Conservation (phyloP, 1,140 invertebrate species). For the Armadillidium nasatum region DNA sequence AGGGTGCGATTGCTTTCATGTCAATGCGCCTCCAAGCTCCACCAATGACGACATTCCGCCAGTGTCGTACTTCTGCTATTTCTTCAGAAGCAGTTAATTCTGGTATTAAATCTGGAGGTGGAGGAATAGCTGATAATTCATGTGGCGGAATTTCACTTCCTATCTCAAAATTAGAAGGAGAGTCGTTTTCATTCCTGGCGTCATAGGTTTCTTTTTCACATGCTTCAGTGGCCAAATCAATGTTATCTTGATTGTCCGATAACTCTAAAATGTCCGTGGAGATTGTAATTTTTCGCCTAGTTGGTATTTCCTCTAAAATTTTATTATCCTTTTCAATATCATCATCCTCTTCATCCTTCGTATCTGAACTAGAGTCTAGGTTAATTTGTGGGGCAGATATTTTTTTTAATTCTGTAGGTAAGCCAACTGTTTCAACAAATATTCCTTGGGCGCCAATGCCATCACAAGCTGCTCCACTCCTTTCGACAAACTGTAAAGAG, state of each 20-base stretch:
- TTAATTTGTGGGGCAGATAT: conserved; percentile 59
- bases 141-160: background rate
- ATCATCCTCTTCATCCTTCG: conserved; percentile 47
- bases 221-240: no score
- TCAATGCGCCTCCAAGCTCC: conserved; percentile 69
- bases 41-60: conserved; percentile 66
- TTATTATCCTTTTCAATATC: no score
- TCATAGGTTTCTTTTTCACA: no score
- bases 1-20: conserved; percentile 69
- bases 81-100: conserved; percentile 72
- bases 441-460: conserved; percentile 36
- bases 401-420: conserved; percentile 37
- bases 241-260: no score
- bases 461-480: background rate
- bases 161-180: no score
- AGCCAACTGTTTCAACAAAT: conserved; percentile 36
- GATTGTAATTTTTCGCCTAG: no score
- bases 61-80: conserved; percentile 62
- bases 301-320: no score
- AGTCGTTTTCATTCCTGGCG: no score
- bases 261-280: no score
- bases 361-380: conserved; percentile 67
- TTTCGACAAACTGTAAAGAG: background rate
- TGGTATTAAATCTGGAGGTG: conserved; percentile 55
- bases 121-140: conserved; percentile 44